Percentiles rank a stretch among this genome's conserved stretches.
Conservation (phyloP, 2,113 vertebrate species). For the Aptenodytes forsteri region DNA sequence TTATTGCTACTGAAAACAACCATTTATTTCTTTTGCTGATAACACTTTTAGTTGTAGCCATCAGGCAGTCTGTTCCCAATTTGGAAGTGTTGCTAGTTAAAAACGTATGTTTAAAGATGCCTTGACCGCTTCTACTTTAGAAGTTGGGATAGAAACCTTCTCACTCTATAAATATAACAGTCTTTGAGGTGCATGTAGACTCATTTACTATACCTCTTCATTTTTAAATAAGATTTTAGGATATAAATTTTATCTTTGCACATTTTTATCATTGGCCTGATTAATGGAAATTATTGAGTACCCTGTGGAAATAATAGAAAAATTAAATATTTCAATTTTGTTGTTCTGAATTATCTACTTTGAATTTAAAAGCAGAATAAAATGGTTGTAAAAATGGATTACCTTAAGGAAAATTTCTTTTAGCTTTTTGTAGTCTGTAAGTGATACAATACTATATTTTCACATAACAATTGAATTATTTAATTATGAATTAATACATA, state of each 20-base stretch:
- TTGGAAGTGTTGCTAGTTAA: neutral
- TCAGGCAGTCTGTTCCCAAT: neutral
- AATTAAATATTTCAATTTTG: neutral
- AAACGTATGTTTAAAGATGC: neutral
- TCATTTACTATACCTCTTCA: neutral
- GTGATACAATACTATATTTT: neutral
- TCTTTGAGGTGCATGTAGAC: neutral
- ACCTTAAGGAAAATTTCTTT: neutral
- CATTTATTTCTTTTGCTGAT: neutral
- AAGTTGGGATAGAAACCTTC: neutral
- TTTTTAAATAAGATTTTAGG: neutral
- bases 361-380: neutral
- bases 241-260: neutral
- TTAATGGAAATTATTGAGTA: neutral
- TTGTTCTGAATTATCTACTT: neutral
- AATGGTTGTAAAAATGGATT: neutral
- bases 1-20: neutral
- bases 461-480: neutral
- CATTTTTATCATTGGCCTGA: neutral
- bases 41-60: neutral
- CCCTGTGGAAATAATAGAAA: rapidly evolving
- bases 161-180: neutral
- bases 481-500: neutral
- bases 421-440: neutral
- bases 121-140: neutral